Conservation (phyloP, 2,888 invertebrate species). For the Drosophila parthenogenetica region DNA sequence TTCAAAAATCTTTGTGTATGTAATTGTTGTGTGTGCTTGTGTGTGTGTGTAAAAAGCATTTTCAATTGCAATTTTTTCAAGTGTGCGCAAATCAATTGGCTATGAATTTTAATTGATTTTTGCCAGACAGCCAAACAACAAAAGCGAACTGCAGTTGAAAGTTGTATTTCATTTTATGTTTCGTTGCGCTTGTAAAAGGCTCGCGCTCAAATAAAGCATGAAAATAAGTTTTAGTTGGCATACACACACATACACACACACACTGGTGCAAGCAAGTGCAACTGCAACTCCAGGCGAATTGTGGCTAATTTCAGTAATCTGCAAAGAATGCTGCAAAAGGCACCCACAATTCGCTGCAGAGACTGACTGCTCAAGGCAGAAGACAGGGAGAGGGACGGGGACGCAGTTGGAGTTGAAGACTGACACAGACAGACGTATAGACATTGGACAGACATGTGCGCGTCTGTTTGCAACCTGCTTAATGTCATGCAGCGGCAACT, state of each 20-base stretch:
- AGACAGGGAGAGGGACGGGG: conserved; percentile 10
- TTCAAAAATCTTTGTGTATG: neutral
- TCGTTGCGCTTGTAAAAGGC: conserved; percentile 80
- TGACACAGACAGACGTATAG: conserved; percentile 4
- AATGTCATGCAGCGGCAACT: conserved; percentile 80
- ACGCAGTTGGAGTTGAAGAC: conserved; percentile 1
- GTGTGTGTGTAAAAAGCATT: conserved; percentile 46
- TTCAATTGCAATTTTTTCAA: conserved; percentile 60
- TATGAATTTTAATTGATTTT: conserved; percentile 84
- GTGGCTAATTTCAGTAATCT: conserved; percentile 79
- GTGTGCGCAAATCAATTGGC: conserved; percentile 82
- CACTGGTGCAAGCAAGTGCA: conserved; percentile 17
- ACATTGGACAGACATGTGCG: conserved; percentile 58
- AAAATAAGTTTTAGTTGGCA: conserved; percentile 73
- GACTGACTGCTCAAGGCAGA: conserved; percentile 8
- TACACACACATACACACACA: conserved; percentile 34
- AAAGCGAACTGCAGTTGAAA: conserved; percentile 49
- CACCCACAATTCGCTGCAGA: conserved; percentile 82
- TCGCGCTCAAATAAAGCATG: conserved; percentile 75
- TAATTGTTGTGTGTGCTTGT: conserved; percentile 10
- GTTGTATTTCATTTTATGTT: conserved; percentile 78
- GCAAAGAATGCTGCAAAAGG: conserved; percentile 73
- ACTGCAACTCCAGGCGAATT: conserved; percentile 58
- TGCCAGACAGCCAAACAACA: conserved; percentile 46
- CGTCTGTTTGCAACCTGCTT: conserved; percentile 82